Evolutionary conservation across 2,113 vertebrate species (phyloP).

Genomic region (Silurus glanis): DNA sequence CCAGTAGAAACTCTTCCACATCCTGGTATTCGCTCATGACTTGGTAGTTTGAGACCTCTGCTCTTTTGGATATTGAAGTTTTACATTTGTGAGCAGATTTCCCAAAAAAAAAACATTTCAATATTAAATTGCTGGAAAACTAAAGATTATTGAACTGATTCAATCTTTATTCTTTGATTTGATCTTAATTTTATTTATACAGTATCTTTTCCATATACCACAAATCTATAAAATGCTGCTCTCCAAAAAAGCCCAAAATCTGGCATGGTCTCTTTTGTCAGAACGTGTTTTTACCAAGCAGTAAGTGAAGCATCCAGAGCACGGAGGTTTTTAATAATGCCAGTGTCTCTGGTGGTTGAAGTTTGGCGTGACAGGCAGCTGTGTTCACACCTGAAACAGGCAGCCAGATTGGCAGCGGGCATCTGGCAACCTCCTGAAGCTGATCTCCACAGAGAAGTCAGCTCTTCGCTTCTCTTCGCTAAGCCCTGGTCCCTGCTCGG

Average conservation of each 20-base stretch:
- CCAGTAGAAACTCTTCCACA: no score
- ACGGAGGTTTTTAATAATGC: slow-evolving; percentile 19
- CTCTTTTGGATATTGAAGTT: no score
- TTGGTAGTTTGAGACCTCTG: no score
- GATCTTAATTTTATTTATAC: background rate
- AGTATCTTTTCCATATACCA: background rate
- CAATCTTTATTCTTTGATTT: background rate
- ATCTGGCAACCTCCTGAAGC: slow-evolving; percentile 35
- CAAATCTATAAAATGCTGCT: background rate
- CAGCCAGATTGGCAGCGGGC: slow-evolving; percentile 34
- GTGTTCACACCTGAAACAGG: slow-evolving; percentile 46
- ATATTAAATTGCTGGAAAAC: no score
- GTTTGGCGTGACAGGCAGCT: slow-evolving; percentile 40
- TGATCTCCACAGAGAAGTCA: background rate
- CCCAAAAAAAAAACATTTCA: no score
- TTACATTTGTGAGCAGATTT: no score
- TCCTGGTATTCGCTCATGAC: no score
- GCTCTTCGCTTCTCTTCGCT: background rate
- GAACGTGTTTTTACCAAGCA: slow-evolving; percentile 2
- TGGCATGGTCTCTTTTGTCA: background rate
- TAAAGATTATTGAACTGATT: background rate
- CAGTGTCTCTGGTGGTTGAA: slow-evolving; percentile 9
- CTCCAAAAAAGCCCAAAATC: background rate
- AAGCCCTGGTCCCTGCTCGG: slow-evolving; percentile 22
- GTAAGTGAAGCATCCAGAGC: slow-evolving; percentile 21